These are phyloP conservation scores for Meandrusa payeni DNA, from an alignment of 2,888 invertebrate species.

Conservation along the genomic window DNA sequence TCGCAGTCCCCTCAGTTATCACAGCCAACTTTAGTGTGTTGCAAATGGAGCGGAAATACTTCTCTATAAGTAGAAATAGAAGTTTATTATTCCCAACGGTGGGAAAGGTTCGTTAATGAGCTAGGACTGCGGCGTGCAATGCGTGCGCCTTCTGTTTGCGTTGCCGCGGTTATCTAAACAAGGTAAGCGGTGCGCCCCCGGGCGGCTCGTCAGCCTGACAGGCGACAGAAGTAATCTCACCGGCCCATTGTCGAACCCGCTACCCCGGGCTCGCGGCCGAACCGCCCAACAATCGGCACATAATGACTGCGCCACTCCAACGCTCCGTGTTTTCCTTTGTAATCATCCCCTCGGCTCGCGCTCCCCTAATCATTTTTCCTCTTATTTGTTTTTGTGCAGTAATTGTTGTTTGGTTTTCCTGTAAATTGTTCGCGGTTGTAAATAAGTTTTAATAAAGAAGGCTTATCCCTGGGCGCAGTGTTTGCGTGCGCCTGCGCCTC, in stretches of 20 bases:
- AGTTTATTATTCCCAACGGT: too few relatives aligned
- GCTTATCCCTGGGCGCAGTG: conserved; percentile 30
- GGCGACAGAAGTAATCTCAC: conserved; percentile 67
- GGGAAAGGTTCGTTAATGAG: too few relatives aligned
- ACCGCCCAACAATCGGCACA: conserved; percentile 51
- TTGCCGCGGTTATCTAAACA: conserved; percentile 18
- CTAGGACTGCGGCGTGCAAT: not conserved
- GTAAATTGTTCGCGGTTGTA: conserved; percentile 67
- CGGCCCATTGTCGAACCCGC: conserved; percentile 59
- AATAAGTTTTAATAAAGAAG: conserved; percentile 42
- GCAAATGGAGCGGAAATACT: too few relatives aligned
- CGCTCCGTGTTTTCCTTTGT: conserved; percentile 66
- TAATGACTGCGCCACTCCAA: conserved; percentile 47
- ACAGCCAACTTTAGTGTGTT: too few relatives aligned
- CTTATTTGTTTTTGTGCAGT: conserved; percentile 77
- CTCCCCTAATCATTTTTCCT: conserved; percentile 74
- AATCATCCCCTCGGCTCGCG: conserved; percentile 51
- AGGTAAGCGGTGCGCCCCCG: conserved; percentile 20
- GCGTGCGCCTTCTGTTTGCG: conserved; percentile 5
- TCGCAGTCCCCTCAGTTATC: too few relatives aligned
- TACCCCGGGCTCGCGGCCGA: conserved; percentile 45
- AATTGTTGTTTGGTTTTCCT: conserved; percentile 77
- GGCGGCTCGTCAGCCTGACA: conserved; percentile 42
- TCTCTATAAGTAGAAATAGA: too few relatives aligned
- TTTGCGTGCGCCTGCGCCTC: too few relatives aligned